Conservation (phyloP, 1,140 invertebrate genomes). For the Scaptomyza montana region DNA sequence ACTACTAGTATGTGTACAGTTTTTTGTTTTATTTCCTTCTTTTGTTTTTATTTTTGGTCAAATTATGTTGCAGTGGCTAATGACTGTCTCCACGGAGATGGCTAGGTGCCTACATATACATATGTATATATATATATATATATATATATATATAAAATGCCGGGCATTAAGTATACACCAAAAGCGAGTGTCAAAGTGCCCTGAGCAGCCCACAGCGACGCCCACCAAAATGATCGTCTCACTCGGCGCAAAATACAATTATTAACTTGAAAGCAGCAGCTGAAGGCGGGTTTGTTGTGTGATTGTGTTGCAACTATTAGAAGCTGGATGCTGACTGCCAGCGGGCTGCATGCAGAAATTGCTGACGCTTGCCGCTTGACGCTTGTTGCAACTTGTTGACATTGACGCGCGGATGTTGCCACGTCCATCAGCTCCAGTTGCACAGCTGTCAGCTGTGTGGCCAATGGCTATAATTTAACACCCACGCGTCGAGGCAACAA, state of each 20-base stretch:
- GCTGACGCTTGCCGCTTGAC: conserved; percentile 37
- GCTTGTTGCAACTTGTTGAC: conserved; percentile 65
- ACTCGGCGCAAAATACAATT: conserved; percentile 65
- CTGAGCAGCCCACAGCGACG: conserved; percentile 32
- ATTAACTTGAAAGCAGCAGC: conserved; percentile 46
- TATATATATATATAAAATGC: conserved; percentile 3
- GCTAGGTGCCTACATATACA: not conserved
- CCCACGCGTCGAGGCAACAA: conserved; percentile 49
- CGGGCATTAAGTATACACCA: conserved; percentile 69
- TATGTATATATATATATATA: not conserved
- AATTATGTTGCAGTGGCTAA: conserved; percentile 67
- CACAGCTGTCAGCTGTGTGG: conserved; percentile 35
- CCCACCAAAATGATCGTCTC: conserved; percentile 47
- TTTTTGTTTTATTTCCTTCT: not conserved
- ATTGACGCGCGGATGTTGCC: conserved; percentile 61
- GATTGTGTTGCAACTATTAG: conserved; percentile 23
- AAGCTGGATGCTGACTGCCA: conserved; percentile 6
- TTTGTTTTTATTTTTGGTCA: conserved; percentile 53
- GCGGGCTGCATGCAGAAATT: not conserved
- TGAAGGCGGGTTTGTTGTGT: not conserved
- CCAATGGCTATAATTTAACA: conserved; percentile 74
- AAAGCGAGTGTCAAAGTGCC: conserved; percentile 56
- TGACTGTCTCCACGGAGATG: conserved; percentile 66
- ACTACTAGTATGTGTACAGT: conserved; percentile 13
- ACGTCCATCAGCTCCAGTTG: conserved; percentile 44